Evolutionary conservation across 2,888 invertebrate species (phyloP), one percentile per base, ranked within the genome.

Genomic region (Napeogenes inachia): DNA sequence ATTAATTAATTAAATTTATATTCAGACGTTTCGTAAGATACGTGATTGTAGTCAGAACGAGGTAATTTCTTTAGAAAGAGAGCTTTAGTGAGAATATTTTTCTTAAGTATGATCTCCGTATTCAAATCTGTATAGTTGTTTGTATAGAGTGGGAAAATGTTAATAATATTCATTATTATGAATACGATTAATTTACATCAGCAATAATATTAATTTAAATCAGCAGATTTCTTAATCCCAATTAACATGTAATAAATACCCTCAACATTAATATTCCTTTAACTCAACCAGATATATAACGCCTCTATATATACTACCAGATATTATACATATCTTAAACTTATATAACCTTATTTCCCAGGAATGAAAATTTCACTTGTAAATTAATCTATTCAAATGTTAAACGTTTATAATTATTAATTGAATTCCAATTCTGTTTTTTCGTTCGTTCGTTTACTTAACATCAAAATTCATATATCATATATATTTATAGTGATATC

Each of bases 1-100:
- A 64, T 66, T 61, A 64, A 66, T 56, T 62, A 59, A 66, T 60
- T 63, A 59, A 57, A 66, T 64, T 66, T 60, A 64, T 66, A 64
- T 62, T 64, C 66, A 61, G 57, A 62, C 55, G 62, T 60, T 60
- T 62, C 56, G 38, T 58, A 30, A 45, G 54, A 64, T 60, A 66
- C 66, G 64, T 66, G 64, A 62, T 62, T 62, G 56, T 53, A 53
- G 50, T 50, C 10, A 50, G 21, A 50, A 50, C 50, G 50, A 50
- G 30, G 30, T 47, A 6, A n/a, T 47, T 47, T 50, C 42, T 42
- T 47, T 47, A 6, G 3, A 50, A 30, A 30, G n/a, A 8, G 13
- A 50, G 10, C 50, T 10, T 50, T 21, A 30, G 50, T 21, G 30
- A 21, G 30, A 50, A 50, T 30, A 8, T 50, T 50, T 8, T 21